Evolutionary conservation across 2,113 vertebrate species (phyloP).

Genomic region (Otocyon megalotis): DNA sequence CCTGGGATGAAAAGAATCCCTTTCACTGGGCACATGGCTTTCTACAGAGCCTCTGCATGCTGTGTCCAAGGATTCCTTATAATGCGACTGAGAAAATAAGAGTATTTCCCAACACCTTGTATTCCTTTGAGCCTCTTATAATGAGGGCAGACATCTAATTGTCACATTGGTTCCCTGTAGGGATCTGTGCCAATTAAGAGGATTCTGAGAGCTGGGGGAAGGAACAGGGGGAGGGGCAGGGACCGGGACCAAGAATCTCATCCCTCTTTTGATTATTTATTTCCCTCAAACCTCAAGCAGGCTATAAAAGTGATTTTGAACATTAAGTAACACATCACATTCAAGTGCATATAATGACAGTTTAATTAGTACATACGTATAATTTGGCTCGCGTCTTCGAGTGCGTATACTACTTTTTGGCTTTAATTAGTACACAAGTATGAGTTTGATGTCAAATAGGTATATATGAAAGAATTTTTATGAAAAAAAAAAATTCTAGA

Average conservation of each 20-base stretch:
- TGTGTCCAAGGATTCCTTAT: background rate
- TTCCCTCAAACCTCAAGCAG: background rate
- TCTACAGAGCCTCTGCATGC: background rate
- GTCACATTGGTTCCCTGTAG: slow-evolving; percentile 82
- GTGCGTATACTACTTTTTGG: background rate
- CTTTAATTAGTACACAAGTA: background rate
- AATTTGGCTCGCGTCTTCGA: background rate
- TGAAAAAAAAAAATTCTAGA: background rate
- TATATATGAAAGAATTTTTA: background rate
- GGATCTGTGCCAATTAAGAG: slow-evolving; percentile 85
- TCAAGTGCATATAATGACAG: background rate
- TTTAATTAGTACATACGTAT: background rate
- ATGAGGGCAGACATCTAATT: slow-evolving; percentile 86
- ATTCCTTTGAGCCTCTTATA: slow-evolving; percentile 83
- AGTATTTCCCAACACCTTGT: slow-evolving; percentile 80
- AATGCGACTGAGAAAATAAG: slow-evolving; percentile 78
- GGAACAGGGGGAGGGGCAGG: background rate
- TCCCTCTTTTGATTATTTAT: slow-evolving; percentile 2
- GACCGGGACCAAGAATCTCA: background rate
- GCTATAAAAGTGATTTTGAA: background rate
- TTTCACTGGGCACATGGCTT: background rate
- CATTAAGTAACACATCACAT: background rate
- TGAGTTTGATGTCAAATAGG: background rate
- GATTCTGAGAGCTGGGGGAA: slow-evolving; percentile 40
- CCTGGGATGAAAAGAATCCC: background rate